Percentiles rank a stretch among this genome's conserved stretches.
Evolutionary conservation across 2,888 invertebrate species (phyloP).

Genomic region (Cephus runcator): DNA sequence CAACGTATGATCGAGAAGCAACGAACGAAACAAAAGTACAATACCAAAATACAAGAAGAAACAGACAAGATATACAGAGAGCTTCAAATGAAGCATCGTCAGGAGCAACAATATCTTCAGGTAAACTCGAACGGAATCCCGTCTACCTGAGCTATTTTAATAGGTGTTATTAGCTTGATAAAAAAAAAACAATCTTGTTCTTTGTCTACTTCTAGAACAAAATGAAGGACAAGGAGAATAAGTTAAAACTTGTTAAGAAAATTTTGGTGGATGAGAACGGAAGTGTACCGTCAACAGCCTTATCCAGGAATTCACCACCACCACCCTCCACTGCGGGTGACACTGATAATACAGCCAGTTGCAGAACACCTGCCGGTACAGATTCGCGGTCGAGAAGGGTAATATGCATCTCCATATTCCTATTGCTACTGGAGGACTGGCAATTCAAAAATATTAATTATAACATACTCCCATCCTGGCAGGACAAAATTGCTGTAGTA

Average conservation of each 20-base stretch:
- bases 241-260: conserved; percentile 71
- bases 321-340: conserved; percentile 29
- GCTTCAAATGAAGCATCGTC: conserved; percentile 71
- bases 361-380: conserved; percentile 35
- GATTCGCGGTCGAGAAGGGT: conserved; percentile 33
- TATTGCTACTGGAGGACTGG: too few species aligned
- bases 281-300: conserved; percentile 21
- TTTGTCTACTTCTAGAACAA: conserved; percentile 55
- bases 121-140: conserved; percentile 46
- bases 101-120: conserved; percentile 70
- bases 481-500: conserved; percentile 74
- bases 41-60: conserved; percentile 73
- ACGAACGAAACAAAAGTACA: conserved; percentile 65
- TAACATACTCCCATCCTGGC: not conserved
- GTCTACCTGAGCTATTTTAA: too few species aligned
- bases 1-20: conserved; percentile 68
- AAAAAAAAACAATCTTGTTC: not conserved
- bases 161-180: too few species aligned
- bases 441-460: not conserved
- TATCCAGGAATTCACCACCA: conserved; percentile 22
- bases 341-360: conserved; percentile 20
- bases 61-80: conserved; percentile 81
- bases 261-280: conserved; percentile 69
- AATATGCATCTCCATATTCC: conserved; percentile 3
- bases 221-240: conserved; percentile 73